Conservation (phyloP, 2,113 vertebrate genomes). For the Balaenoptera acutorostrata region DNA sequence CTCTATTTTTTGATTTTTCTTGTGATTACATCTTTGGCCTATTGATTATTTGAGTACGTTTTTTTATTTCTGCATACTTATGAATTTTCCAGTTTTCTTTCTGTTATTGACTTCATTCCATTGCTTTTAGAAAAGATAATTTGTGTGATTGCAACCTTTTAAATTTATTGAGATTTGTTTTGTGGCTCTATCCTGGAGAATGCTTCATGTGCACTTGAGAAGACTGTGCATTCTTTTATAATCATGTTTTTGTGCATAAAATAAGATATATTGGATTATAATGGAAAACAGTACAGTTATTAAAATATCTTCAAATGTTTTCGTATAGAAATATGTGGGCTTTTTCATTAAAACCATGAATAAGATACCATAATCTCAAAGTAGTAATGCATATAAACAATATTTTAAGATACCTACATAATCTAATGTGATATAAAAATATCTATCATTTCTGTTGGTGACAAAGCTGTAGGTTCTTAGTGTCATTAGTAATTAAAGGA, state of each 20-base stretch:
- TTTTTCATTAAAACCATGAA: constrained; percentile 30
- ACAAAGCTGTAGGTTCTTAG: not conserved
- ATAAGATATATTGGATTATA: not conserved
- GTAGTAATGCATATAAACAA: not conserved
- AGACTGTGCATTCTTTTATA: not conserved
- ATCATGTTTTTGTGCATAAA: not conserved
- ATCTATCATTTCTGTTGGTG: not conserved
- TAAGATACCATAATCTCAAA: not conserved
- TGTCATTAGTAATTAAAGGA: not conserved
- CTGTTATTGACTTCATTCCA: not conserved
- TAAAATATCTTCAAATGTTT: constrained; percentile 1
- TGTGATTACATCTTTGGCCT: not conserved
- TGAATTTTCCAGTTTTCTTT: not conserved
- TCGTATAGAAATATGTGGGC: not conserved
- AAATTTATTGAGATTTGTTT: not conserved
- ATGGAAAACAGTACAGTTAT: not conserved
- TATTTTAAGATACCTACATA: not conserved
- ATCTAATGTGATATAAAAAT: not conserved
- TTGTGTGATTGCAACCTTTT: not conserved
- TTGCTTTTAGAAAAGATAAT: not conserved
- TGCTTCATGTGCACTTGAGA: not conserved
- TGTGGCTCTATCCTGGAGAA: not conserved
- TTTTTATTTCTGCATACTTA: not conserved
- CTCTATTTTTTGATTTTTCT: not conserved
- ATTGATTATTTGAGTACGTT: not conserved